Evolutionary conservation across 2,797 vertebrate species (phyloP), one percentile per base, ranked within the genome.

Genomic region (Pyrocephalus nanus): DNA sequence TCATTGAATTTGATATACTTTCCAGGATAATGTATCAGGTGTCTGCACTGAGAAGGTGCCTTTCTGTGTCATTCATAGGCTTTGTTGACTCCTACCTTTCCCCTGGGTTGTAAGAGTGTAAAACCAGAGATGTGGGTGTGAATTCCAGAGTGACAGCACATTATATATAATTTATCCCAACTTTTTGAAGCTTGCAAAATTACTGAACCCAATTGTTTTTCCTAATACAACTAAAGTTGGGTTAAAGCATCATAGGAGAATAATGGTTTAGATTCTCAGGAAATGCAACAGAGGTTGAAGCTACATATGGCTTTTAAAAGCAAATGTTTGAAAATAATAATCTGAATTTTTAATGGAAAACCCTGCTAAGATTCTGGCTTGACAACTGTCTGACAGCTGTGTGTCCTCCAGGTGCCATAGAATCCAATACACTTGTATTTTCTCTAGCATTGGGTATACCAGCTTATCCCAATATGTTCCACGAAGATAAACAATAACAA

Each of bases 401-500:
- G 71, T 87, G 78, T 91, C 83, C 76, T 93, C 58, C 27, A 71
- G n/a, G 55, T 95, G 73, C 86, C 70, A 76, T 55, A 84, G 73
- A 88, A 91, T 95, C 86, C 79, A 86, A 70, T 90, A 78, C 51
- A 75, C n/a, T 86, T 78, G 30, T 70, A 64, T 88, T 92, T 95
- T 90, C 77, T 92, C 11, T 62, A 84, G 50, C 58, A 48, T 84
- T 78, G 74, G 36, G 40, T 72, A 19, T 80, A 78, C 50, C 73
- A 90, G 62, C 66, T 88, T 93, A 81, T 86, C 60, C 86, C 88
- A 88, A 55, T 88, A 40, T 90, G 66, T 85, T 93, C 51, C 66
- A 58, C 26, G 45, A 88, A 96, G 88, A 95, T 95, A 92, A 95
- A 95, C 75, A 95, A 57, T 76, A 90, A 92, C 79, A n/a, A 86